Evolutionary conservation across 92 coral and sea anemone genomes (phyloP), one percentile per base, ranked within the genome.

Genomic region (Galaxea fascicularis): DNA sequence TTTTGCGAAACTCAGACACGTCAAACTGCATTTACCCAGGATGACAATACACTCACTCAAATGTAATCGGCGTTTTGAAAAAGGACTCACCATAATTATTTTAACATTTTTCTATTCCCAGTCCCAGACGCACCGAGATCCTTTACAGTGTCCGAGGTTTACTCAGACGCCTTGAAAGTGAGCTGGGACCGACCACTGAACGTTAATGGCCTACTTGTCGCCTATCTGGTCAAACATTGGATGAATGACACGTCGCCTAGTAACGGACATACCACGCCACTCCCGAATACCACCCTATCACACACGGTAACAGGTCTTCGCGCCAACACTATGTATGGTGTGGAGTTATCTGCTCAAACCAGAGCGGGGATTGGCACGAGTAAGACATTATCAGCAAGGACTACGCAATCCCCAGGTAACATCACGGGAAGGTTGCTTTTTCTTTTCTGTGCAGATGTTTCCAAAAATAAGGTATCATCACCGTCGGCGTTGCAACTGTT

Each of bases 81-180:
- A n/a, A n/a, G n/a, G n/a, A n/a, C n/a, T n/a, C n/a, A n/a, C n/a
- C n/a, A n/a, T n/a, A n/a, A n/a, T n/a, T n/a, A n/a, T n/a, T n/a
- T n/a, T n/a, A 35, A 35, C 6, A 35, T 35, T 2, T 31, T 82
- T 0, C 52, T 83, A 41, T 71, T 74, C 79, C 41, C 71, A 95
- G 98, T 94, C 56, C 98, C 98, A 74, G 95, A 91, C 78, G 98
- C 99, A 0, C 98, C 98, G 20, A 82, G 90, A 31, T 92, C 94
- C 11, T 89, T 97, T 27, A 93, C 91, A 59, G 92, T 97, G 76
- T 95, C 98, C 14, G 99, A 97, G 64, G 74, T 92, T 56, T 97
- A 89, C 89, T 95, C 98, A 4, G 99, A 97, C 78, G 96, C 97
- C 0, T 85, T 97, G 56, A 87, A 89, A 21, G 98, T 97, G 64